Evolutionary conservation across 2,888 invertebrate genomes (phyloP).

Genomic region (Biston stratarius): DNA sequence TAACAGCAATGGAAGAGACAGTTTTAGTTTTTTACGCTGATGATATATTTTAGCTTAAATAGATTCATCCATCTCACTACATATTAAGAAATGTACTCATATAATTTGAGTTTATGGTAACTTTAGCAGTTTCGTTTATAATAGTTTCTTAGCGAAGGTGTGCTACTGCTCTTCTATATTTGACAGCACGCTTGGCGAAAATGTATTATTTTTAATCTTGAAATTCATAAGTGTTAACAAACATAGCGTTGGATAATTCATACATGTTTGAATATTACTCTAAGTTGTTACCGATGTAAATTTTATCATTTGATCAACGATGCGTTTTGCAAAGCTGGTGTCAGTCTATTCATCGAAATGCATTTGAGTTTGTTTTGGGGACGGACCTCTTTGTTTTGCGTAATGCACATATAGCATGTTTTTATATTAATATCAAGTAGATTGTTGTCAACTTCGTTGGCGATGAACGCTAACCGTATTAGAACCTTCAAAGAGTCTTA

Average conservation of each 20-base stretch:
- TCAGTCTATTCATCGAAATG: slow-evolving; percentile 64
- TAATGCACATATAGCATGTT: background rate
- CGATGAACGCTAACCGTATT: background rate
- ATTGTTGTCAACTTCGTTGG: slow-evolving; percentile 6
- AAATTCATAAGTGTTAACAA: slow-evolving; percentile 5
- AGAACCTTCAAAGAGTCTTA: background rate
- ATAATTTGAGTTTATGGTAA: background rate
- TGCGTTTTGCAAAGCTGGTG: slow-evolving; percentile 1
- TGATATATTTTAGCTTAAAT: no score
- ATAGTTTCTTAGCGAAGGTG: background rate
- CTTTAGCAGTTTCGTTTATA: background rate
- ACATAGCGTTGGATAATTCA: background rate
- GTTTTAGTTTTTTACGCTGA: no score
- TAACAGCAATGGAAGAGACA: no score
- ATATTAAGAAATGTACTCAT: background rate
- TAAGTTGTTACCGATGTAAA: slow-evolving; percentile 13
- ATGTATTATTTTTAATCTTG: background rate
- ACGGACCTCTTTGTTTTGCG: slow-evolving; percentile 62
- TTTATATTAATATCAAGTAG: background rate
- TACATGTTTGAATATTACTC: slow-evolving; percentile 12
- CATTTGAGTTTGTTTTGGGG: slow-evolving; percentile 61
- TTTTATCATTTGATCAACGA: background rate
- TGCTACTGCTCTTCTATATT: background rate
- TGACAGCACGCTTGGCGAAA: background rate
- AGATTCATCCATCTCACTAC: no score